These are phyloP conservation scores for Gallinago paraguaiae DNA, from an alignment of 2,113 vertebrate species.

Conservation along the genomic window DNA sequence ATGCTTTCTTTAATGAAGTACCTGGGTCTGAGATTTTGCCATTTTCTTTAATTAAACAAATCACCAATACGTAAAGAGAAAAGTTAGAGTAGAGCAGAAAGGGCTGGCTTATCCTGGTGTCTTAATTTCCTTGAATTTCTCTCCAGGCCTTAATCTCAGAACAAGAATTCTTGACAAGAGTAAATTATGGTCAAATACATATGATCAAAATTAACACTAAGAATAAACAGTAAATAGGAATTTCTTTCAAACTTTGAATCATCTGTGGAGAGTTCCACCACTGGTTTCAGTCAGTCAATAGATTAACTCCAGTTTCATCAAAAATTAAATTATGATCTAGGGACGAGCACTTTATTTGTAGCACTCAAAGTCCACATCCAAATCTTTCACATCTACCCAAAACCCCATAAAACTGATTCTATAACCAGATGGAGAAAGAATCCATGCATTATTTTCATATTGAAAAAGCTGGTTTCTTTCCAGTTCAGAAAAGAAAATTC, in stretches of 20 bases:
- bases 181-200: not conserved
- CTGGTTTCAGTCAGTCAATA: not conserved
- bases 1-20: not conserved
- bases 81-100: not conserved
- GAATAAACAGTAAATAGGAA: not conserved
- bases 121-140: not conserved
- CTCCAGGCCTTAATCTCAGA: not conserved
- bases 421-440: not conserved
- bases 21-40: not conserved
- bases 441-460: not conserved
- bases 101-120: not conserved
- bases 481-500: not conserved
- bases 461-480: not conserved
- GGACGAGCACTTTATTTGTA: not conserved
- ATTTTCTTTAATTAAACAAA: not conserved
- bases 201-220: not conserved
- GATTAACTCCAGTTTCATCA: not conserved
- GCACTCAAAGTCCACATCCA: not conserved
- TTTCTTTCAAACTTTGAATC: not conserved
- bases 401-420: not conserved
- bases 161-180: not conserved
- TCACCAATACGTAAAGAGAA: not conserved
- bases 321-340: not conserved
- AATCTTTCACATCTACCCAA: not conserved
- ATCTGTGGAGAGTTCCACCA: not conserved